Percentiles rank a stretch among this genome's conserved stretches.
Conservation (phyloP, 2,888 invertebrate species). For the Zaprionus lineosus region DNA sequence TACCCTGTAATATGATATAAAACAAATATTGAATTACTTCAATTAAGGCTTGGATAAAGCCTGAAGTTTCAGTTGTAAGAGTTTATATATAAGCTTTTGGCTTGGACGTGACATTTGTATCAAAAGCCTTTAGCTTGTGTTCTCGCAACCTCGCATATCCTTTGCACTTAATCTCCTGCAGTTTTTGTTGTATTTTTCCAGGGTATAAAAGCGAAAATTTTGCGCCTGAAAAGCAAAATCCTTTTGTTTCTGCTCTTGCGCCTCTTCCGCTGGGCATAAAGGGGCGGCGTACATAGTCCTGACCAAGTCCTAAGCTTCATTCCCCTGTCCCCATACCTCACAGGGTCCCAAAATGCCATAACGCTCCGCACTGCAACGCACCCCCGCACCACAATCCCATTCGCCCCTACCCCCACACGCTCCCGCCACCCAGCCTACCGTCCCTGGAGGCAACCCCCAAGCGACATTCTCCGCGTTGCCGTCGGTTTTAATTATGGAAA, state of each 20-base stretch:
- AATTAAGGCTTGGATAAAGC: no score
- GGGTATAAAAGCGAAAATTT: slow-evolving; percentile 36
- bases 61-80: no score
- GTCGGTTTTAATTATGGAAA: slow-evolving; percentile 74
- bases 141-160: no score
- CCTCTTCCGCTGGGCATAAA: slow-evolving; percentile 31
- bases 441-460: slow-evolving; percentile 7
- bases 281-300: neutral
- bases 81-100: no score
- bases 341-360: neutral
- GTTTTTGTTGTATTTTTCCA: no score
- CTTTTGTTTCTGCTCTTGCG: slow-evolving; percentile 60
- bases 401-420: neutral
- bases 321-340: no score
- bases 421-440: neutral
- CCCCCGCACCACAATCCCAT: neutral
- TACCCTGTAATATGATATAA: slow-evolving; percentile 18
- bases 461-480: slow-evolving; percentile 43
- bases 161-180: no score
- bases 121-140: no score
- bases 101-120: no score
- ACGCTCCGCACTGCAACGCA: no score
- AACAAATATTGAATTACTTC: no score
- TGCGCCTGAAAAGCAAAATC: slow-evolving; percentile 49
- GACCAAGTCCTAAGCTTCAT: neutral